Base-by-base conservation (phyloP, 2,888 invertebrate species). In the Erannis defoliaria region DNA sequence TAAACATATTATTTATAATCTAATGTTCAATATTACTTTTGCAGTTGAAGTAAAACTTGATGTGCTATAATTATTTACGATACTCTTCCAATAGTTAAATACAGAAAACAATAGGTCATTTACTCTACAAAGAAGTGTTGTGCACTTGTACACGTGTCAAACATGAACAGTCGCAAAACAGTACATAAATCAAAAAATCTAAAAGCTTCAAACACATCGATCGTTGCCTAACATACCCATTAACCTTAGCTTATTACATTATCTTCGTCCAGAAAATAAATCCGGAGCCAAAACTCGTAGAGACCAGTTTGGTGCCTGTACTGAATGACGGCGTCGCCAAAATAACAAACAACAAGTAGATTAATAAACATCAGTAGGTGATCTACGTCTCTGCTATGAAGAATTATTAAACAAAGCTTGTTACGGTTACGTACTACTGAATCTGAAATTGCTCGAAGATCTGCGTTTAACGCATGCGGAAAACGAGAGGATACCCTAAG, bases 191-290 rank as follows among this genome's bases (percentile, higher is more conserved):
- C 19, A 40, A 42, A 46, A 18, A 53, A 31, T 40, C 12, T 18
- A 56, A 19, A 29, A 19, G 40, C 31, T 40, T 33, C 33, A 38
- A 46, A 45, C 53, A 6, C 29, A 37, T 55, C 48, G 12, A 53
- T 54, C 50, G 56, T 66, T 62, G 37, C 53, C 48, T 59, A 58
- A 62, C 61, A 58, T 62, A 33, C 42, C 56, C 55, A 62, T 49
- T 33, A 55, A 50, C 48, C n/a, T n/a, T n/a, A 57, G 54, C 42
- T 50, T 50, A 29, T 48, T 40, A 56, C 57, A 61, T 61, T 61
- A 61, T 26, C 56, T 43, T 12, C 37, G 21, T 40, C 62, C 55
- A 38, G 43, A 18, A 62, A 62, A 46, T 62, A 59, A 38, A 56
- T 54, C 53, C 38, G 53, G 43, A 18, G 21, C 62, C 62, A 37